Conservation (phyloP, 2,113 vertebrate genomes). For the Heterotis niloticus region DNA sequence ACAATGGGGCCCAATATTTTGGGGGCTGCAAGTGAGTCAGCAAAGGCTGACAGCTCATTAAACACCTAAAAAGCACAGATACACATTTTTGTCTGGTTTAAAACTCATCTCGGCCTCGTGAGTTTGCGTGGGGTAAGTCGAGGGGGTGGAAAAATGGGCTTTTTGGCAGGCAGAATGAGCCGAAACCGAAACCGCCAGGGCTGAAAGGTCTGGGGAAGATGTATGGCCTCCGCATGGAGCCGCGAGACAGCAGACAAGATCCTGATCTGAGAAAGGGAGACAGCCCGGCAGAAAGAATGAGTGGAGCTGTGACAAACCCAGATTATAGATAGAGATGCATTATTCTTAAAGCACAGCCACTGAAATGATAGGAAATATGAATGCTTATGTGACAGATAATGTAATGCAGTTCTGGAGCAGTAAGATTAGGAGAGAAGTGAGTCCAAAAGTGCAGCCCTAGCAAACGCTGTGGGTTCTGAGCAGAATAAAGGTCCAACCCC, state of each 20-base stretch:
- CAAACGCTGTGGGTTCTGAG: too few relatives aligned
- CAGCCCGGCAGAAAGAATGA: background rate
- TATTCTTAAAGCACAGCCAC: too few relatives aligned
- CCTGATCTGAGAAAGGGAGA: background rate
- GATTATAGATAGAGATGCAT: too few relatives aligned
- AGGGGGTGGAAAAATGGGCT: background rate
- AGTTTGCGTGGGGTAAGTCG: slow-evolving; percentile 1
- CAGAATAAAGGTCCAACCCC: background rate
- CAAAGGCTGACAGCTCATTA: background rate
- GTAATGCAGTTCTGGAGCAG: too few relatives aligned
- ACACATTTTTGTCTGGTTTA: slow-evolving; percentile 30
- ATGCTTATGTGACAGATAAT: too few relatives aligned
- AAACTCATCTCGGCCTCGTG: slow-evolving; percentile 20
- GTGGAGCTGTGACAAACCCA: background rate
- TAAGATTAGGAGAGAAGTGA: too few relatives aligned
- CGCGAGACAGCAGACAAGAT: background rate
- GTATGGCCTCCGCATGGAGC: background rate
- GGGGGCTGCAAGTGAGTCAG: background rate
- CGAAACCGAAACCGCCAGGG: slow-evolving; percentile 16
- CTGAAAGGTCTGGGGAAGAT: slow-evolving; percentile 21
- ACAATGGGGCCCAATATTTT: slow-evolving; percentile 3
- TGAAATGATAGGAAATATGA: too few relatives aligned
- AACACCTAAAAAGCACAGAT: slow-evolving; percentile 20
- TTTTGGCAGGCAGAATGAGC: slow-evolving; percentile 21
- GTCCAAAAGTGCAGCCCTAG: too few relatives aligned